Base-by-base conservation (phyloP, 2,888 invertebrate genomes). In the Gortyna flavago region DNA sequence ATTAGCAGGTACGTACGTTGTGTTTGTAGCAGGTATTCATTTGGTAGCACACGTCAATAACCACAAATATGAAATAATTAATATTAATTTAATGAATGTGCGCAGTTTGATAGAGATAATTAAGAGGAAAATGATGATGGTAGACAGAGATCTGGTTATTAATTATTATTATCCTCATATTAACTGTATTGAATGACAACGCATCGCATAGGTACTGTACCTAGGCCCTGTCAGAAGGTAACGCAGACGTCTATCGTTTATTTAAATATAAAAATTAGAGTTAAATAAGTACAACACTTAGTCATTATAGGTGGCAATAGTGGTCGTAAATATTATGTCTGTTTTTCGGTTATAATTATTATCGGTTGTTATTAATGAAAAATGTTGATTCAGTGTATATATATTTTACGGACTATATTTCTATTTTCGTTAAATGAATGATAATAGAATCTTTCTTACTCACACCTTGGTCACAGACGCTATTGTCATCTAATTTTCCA, bases 111-210 rank as follows among this genome's bases (percentile, higher is more conserved):
- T 72, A 16, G 16, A 13, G 35, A 79, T 54, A 84, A 80, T 84
- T 64, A 72, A 48, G 68, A 83, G 85, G 82, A 80, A 83, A 84
- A 83, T 64, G 29, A 54, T 84, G 71, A 65, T 61, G 32, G 54
- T 21, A 16, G 21, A 25, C 51, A 29, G 57, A 59, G 72, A 57
- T 29, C 44, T 67, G 48, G 38, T 67, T 51, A 62, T 81, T 64
- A 64, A 51, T 41, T 41, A 65, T 41, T 41, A 65, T 72, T 73
- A 70, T 68, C 74, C 82, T 83, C 68, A 54, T 75, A 75, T 80
- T 65, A 48, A 65, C 48, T 68, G 29, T 69, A n/a, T 44, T 81
- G 41, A 81, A 70, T 84, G 85, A 69, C 64, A 59, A 75, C n/a
- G n/a, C 18, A 71, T 59, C 62, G 38, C 41, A 32, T 44, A 41